A percentile compares a stretch with the other conserved stretches of the same genome.
These are phyloP conservation scores for Volucella bombylans DNA, from an alignment of 2,888 invertebrate species.

Conservation along the genomic window DNA sequence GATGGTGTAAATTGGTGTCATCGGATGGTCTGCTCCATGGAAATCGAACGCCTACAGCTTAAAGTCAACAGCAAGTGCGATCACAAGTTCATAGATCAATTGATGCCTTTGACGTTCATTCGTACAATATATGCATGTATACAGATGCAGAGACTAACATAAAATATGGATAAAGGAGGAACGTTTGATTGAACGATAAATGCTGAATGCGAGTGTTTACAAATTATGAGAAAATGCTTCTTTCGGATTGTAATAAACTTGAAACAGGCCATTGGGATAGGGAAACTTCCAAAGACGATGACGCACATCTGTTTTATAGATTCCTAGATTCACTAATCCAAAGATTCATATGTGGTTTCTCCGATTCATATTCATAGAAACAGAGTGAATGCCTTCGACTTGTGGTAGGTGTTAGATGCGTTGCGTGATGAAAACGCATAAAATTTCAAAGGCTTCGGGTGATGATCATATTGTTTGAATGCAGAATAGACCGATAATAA, in stretches of 20 bases:
- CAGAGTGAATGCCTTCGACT: neutral
- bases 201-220: constrained; percentile 12
- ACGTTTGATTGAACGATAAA: constrained; percentile 51
- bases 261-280: neutral
- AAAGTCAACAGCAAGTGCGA: neutral
- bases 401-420: constrained; percentile 4
- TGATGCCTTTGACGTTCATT: constrained; percentile 10
- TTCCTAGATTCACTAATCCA: too few species aligned
- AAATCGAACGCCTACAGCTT: constrained; percentile 27
- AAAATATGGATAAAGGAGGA: constrained; percentile 15
- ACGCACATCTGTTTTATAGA: constrained; percentile 21
- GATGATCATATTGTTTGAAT: neutral
- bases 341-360: too few species aligned
- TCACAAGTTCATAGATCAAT: constrained; percentile 50
- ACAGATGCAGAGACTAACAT: neutral
- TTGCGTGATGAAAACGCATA: constrained; percentile 44
- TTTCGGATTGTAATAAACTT: constrained; percentile 22
- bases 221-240: constrained; percentile 44
- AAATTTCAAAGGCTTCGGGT: constrained; percentile 24
- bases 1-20: constrained; percentile 46
- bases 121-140: neutral
- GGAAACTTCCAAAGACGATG: constrained; percentile 16
- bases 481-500: neutral
- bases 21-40: constrained; percentile 32
- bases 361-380: constrained; percentile 19